Evolutionary conservation across 2,113 vertebrate species (phyloP).

Genomic region (Haliaeetus leucogaster): DNA sequence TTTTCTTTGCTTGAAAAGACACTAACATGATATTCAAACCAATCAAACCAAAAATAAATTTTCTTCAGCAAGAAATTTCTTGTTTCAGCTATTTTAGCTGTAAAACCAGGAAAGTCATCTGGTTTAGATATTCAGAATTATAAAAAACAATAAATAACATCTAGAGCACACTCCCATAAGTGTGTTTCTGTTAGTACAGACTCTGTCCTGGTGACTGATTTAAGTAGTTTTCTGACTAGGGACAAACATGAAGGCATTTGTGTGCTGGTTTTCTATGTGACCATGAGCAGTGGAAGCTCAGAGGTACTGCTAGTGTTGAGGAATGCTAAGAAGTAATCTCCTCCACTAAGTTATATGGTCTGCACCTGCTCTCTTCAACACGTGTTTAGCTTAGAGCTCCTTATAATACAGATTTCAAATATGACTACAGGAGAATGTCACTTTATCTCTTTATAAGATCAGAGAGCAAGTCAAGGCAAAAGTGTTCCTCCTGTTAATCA

Average conservation of each 20-base stretch:
- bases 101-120: background rate
- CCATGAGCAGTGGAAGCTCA: background rate
- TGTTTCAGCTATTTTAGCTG: background rate
- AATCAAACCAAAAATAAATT: background rate
- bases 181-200: background rate
- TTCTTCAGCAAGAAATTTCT: background rate
- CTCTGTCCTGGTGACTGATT: background rate
- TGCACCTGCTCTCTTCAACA: background rate
- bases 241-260: background rate
- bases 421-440: background rate
- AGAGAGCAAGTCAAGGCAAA: background rate
- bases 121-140: background rate
- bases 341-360: background rate
- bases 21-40: background rate
- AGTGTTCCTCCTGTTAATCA: background rate
- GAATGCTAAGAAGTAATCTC: background rate
- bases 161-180: background rate
- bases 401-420: background rate
- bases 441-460: background rate
- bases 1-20: background rate
- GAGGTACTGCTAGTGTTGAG: background rate
- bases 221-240: background rate
- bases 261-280: background rate
- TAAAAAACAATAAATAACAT: background rate
- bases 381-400: background rate